Evolutionary conservation across 2,797 vertebrate genomes (phyloP).

Genomic region (Mormyrops boulengeri): DNA sequence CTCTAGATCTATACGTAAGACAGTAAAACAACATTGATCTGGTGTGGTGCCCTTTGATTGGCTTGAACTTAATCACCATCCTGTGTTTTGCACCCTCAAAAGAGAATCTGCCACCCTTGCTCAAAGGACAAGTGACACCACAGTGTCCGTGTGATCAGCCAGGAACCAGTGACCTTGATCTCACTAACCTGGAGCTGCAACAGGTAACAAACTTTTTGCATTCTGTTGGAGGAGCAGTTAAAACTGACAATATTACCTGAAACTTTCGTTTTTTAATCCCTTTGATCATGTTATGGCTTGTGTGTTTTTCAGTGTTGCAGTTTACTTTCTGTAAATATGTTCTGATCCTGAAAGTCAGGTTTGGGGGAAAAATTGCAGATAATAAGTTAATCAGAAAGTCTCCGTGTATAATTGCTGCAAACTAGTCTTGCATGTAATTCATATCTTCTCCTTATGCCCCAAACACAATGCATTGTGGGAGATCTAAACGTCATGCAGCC

Average conservation of each 20-base stretch:
- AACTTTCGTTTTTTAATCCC: neutral
- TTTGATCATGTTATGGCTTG: neutral
- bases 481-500: neutral
- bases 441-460: neutral
- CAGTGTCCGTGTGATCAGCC: neutral
- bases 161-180: slow-evolving; percentile 32
- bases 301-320: no score
- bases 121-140: slow-evolving; percentile 25
- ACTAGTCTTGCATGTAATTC: neutral
- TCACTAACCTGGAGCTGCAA: slow-evolving; percentile 42
- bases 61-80: neutral
- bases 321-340: neutral
- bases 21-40: neutral
- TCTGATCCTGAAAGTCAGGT: neutral
- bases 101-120: slow-evolving; percentile 9
- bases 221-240: neutral
- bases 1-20: neutral
- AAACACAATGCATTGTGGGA: neutral
- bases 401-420: neutral
- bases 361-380: neutral
- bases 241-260: neutral
- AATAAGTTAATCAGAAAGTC: neutral
- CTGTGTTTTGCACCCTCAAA: slow-evolving; percentile 30
- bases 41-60: neutral
- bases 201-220: slow-evolving; percentile 34